Percentiles rank a stretch among this genome's conserved stretches.
Evolutionary conservation across 2,888 invertebrate genomes (phyloP).

Genomic region (Luperina nickerlii): DNA sequence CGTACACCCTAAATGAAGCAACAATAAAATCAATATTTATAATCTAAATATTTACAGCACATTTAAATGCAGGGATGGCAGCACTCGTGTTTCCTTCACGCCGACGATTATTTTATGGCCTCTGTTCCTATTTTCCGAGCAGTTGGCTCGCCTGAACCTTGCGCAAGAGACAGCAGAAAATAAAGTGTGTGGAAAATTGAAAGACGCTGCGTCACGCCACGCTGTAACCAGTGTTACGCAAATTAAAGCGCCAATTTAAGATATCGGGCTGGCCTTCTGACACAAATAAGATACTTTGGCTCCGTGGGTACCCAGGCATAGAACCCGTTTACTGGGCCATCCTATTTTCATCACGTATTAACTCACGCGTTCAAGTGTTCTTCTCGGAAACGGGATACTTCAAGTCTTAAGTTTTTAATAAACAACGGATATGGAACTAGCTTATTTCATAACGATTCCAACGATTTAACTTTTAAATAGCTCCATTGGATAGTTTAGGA

Average conservation of each 20-base stretch:
- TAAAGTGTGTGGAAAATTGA: slow-evolving; percentile 81
- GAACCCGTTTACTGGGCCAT: slow-evolving; percentile 54
- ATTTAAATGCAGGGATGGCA: slow-evolving; percentile 4
- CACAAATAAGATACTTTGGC: slow-evolving; percentile 62
- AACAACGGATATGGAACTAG: neutral
- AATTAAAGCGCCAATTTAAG: slow-evolving; percentile 75
- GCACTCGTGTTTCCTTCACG: slow-evolving; percentile 67
- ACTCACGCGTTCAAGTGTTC: slow-evolving; percentile 20
- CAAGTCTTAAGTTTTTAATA: slow-evolving; percentile 12
- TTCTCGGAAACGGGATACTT: slow-evolving; percentile 33
- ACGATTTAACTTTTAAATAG: no score
- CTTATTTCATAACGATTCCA: no score
- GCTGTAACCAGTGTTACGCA: slow-evolving; percentile 78
- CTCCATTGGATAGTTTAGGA: no score
- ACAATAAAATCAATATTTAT: slow-evolving; percentile 34
- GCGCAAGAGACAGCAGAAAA: slow-evolving; percentile 83
- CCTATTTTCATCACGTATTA: slow-evolving; percentile 62
- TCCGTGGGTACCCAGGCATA: slow-evolving; percentile 34
- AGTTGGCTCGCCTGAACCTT: slow-evolving; percentile 70
- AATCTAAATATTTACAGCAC: slow-evolving; percentile 36
- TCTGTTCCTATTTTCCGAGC: slow-evolving; percentile 67
- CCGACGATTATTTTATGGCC: slow-evolving; percentile 70
- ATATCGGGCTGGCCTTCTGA: slow-evolving; percentile 73
- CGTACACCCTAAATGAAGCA: slow-evolving; percentile 9
- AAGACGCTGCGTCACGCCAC: slow-evolving; percentile 74